These are phyloP conservation scores for Lepidochitona cinerea DNA, from an alignment of 2,888 invertebrate species.

Conservation along the genomic window DNA sequence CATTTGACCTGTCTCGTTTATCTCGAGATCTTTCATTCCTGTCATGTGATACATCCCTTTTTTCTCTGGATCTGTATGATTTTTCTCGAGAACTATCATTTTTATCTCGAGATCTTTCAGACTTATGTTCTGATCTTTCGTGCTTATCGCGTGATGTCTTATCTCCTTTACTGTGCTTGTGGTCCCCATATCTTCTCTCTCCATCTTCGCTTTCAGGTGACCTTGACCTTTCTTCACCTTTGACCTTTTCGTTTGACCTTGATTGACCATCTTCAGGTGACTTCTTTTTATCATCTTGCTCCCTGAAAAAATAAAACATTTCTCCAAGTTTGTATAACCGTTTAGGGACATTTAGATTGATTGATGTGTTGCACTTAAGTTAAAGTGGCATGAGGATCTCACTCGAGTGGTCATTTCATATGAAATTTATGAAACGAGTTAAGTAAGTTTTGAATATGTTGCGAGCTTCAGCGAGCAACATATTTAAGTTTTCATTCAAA, in stretches of 20 bases:
- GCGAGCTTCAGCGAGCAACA: no score
- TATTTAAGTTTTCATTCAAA: no score
- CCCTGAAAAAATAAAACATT: no score
- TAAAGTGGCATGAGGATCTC: no score
- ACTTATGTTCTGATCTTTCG: not conserved
- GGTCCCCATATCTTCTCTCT: not conserved
- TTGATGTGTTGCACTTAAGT: no score
- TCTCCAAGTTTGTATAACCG: no score
- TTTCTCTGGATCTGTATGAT: not conserved
- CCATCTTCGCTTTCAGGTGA: slow-evolving; percentile 4
- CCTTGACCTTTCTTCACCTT: slow-evolving; percentile 8
- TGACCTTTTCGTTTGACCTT: slow-evolving; percentile 7
- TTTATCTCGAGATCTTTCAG: not conserved
- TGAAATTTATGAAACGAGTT: no score
- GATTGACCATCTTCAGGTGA: not conserved
- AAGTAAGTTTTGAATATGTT: no score
- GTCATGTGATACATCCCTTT: not conserved
- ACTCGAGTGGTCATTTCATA: no score
- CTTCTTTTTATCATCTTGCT: no score
- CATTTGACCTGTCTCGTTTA: not conserved
- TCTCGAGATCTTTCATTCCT: not conserved
- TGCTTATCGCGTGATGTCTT: not conserved
- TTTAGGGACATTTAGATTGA: no score
- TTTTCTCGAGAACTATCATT: no score
- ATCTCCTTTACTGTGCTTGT: not conserved